A percentile compares a stretch with the other conserved stretches of the same genome.
phyloP scores from a whole-genome alignment of 2,888 invertebrate species.

The Lochmaea crataegi region DNA sequence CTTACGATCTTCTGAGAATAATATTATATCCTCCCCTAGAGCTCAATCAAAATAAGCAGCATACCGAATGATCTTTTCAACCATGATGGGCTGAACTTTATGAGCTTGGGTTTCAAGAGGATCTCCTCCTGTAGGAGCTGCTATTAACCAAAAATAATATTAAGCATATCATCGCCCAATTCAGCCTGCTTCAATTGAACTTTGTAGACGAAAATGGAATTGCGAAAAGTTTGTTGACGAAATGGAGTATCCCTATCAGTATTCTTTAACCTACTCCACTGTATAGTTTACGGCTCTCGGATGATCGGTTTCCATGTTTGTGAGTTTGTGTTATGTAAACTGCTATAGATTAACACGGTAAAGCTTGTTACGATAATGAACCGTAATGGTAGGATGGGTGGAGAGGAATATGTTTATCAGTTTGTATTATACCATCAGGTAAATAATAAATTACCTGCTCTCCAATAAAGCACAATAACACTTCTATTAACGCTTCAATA shows the following conservation, averaged over 20 bases:
- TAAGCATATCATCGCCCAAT: no score
- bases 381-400: constrained; percentile 8
- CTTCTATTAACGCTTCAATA: background rate
- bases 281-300: background rate
- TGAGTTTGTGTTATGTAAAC: constrained; percentile 25
- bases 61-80: no score
- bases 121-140: no score
- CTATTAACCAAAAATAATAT: no score
- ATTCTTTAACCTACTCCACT: background rate
- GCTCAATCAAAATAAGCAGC: no score
- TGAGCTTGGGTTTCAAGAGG: no score
- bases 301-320: constrained; percentile 25
- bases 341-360: constrained; percentile 22
- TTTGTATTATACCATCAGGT: background rate
- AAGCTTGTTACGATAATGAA: constrained; percentile 23
- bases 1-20: no score
- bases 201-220: background rate
- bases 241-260: background rate
- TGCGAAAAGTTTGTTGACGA: background rate
- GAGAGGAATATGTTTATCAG: constrained; percentile 9
- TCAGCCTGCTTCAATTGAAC: no score
- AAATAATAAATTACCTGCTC: background rate
- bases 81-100: no score
- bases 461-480: background rate
- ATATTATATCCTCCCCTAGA: no score